Conservation (phyloP, 2,888 invertebrate species). For the Malthinus seriepunctatus region DNA sequence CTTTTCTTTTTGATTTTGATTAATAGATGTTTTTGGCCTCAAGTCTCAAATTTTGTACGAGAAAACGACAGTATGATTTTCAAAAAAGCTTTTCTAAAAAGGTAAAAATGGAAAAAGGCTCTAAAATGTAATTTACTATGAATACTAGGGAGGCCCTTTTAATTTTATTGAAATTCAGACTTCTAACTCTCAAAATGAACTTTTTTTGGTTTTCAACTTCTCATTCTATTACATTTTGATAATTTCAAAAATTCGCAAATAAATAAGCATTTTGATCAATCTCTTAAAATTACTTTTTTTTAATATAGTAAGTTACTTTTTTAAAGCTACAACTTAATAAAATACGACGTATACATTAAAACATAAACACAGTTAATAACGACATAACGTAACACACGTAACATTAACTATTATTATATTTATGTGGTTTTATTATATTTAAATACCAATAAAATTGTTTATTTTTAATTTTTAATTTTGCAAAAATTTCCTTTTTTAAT, state of each 20-base stretch:
- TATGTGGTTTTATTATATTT: constrained; percentile 32
- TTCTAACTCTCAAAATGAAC: no score
- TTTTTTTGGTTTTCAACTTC: background rate
- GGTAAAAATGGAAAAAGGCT: no score
- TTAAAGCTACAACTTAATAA: constrained; percentile 28
- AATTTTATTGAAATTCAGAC: no score
- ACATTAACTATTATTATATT: constrained; percentile 40
- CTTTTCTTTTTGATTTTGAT: no score
- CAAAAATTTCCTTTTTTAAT: constrained; percentile 14
- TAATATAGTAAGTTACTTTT: background rate
- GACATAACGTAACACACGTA: constrained; percentile 39
- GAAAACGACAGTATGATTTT: no score
- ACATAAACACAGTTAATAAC: constrained; percentile 31
- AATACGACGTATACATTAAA: constrained; percentile 32
- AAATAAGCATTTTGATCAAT: background rate
- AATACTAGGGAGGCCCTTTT: no score
- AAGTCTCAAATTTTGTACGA: no score
- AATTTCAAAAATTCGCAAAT: background rate
- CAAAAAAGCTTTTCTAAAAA: no score
- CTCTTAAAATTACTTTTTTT: constrained; percentile 19
- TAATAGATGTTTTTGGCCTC: no score
- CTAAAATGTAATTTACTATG: no score
- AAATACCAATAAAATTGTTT: constrained; percentile 7
- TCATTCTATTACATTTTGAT: background rate
- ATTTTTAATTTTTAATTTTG: constrained; percentile 7